A percentile compares a stretch with the other conserved stretches of the same genome.
These are phyloP conservation scores for Benitochromis conjunctus DNA, from an alignment of 2,113 vertebrate genomes.

Conservation along the genomic window DNA sequence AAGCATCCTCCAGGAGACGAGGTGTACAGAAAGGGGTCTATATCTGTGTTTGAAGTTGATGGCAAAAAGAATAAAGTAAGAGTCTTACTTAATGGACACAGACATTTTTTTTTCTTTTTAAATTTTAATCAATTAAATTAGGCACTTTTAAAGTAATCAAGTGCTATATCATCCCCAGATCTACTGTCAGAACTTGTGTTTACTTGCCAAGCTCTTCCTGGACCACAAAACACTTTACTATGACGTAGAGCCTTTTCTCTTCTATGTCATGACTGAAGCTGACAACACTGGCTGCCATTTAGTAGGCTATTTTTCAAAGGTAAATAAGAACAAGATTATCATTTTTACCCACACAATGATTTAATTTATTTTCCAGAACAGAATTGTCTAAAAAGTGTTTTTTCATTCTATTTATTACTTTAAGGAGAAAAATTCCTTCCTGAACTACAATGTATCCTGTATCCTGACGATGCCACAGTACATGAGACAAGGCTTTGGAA, in stretches of 20 bases:
- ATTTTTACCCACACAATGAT: not conserved
- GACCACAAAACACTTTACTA: constrained; percentile 99
- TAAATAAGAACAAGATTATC: constrained; percentile 7
- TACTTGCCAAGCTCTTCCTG: constrained; percentile 96
- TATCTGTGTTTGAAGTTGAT: constrained; percentile 98
- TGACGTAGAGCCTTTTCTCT: constrained; percentile 97
- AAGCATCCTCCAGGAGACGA: constrained; percentile 97
- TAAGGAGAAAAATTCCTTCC: constrained; percentile 98
- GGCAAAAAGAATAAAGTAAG: constrained; percentile 98
- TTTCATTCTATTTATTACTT: not conserved
- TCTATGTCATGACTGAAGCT: constrained; percentile 98
- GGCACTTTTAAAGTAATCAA: not conserved
- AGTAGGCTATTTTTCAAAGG: constrained; percentile 99
- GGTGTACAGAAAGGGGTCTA: constrained; percentile 93
- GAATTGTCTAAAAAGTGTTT: not conserved
- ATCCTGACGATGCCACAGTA: constrained; percentile 99
- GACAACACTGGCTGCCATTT: constrained; percentile 98
- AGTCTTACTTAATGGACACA: not conserved
- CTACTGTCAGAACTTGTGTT: constrained; percentile 97
- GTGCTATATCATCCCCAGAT: constrained; percentile 73
- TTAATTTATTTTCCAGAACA: not conserved
- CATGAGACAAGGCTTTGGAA: constrained; percentile 97
- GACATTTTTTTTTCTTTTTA: not conserved
- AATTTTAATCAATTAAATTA: not conserved
- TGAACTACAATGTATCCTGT: constrained; percentile 99